Base-by-base conservation (phyloP, 2,113 vertebrate species). In the Chionomys nivalis region DNA sequence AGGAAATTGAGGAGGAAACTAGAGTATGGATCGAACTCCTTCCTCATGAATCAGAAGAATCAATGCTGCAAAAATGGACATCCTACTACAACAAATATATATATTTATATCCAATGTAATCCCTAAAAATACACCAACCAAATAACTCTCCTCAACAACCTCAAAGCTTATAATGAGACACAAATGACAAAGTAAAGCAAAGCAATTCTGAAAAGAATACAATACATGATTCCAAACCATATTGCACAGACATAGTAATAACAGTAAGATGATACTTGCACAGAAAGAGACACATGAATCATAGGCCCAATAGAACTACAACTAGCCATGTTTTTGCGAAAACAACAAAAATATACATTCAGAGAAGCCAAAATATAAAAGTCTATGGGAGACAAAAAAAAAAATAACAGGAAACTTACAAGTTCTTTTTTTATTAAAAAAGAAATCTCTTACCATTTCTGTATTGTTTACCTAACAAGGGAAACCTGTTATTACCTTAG, bases 401-500 rank as follows among this genome's bases (percentile, higher is more conserved):
- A 13, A 68, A 70, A 55, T 14, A 55, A 55, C 55, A 68, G 3
- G 63, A 78, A 94, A 47, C 0, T 28, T 55, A 47, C 23, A 89
- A 3, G 0, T 73, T 94, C 14, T 75, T 75, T 78, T 55, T 14
- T 31, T 33, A 89, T 68, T 87, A 96, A 82, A 26, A 87, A 89
- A 36, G 42, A 31, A 4, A 26, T 28, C 23, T 76, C 36, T 47
- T 68, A 72, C 36, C 81, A 52, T 70, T 73, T 24, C 19, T 55
- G 4, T 44, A 68, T 21, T 94, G 36, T 94, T 96, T 86, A 93
- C 42, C 55, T 72, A 94, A 49, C 31, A 83, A 87, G n/a, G 4
- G 24, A 9, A 77, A 12, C 7, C 52, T 13, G 0, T 87, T 10
- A 68, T 88, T 87, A 88, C 77, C 78, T 97, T 89, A 83, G 91